Evolutionary conservation across 1,140 invertebrate species (phyloP).

Genomic region (Brachionus rubens): DNA sequence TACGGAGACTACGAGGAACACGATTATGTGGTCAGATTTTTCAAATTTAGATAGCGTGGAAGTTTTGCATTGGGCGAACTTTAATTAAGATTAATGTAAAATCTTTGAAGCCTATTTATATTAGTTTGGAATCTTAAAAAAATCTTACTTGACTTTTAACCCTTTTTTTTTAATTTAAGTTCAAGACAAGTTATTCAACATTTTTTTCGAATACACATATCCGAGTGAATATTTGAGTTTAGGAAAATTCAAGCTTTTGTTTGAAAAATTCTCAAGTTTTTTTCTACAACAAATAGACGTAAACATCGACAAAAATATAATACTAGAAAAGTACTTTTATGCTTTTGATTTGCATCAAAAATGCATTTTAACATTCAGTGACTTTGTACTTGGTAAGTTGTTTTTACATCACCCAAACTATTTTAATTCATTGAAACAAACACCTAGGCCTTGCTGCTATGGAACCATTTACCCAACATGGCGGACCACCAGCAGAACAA

Average conservation of each 20-base stretch:
- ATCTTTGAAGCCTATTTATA: no score
- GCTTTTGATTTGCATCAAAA: conserved; percentile 39
- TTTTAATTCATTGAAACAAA: neutral
- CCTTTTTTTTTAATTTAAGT: no score
- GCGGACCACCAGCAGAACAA: conserved; percentile 63
- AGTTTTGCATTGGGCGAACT: no score
- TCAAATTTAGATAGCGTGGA: no score
- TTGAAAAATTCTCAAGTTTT: neutral
- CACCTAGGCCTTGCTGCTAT: conserved; percentile 61
- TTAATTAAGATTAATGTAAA: no score
- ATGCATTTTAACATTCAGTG: neutral
- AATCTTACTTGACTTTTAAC: no score
- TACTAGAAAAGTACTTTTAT: conserved; percentile 25
- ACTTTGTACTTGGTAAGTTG: conserved; percentile 40
- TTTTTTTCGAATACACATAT: conserved; percentile 39
- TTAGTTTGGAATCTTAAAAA: no score
- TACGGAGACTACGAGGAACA: no score
- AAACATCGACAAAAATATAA: neutral
- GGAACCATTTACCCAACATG: conserved; percentile 64
- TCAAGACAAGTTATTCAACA: conserved; percentile 21
- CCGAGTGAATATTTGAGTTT: conserved; percentile 46
- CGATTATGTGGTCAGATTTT: no score
- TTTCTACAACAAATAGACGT: neutral
- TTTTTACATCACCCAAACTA: neutral
- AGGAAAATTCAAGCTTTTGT: conserved; percentile 20